Percentiles rank a stretch among this genome's conserved stretches.
Evolutionary conservation across 2,888 invertebrate species (phyloP).

Genomic region (Ethmia dodecea): DNA sequence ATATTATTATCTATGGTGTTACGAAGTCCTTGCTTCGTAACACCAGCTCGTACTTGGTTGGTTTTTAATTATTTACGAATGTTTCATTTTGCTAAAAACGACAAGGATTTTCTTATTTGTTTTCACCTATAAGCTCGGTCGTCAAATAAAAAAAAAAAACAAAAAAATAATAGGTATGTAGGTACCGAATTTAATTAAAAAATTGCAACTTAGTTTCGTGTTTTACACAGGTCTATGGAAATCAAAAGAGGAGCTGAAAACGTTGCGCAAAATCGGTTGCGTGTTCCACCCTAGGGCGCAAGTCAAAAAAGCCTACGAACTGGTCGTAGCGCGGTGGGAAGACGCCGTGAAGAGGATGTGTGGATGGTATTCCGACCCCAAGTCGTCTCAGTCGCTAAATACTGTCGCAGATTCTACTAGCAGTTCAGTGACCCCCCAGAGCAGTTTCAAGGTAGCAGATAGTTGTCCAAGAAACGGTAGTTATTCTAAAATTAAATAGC

Average conservation of each 20-base stretch:
- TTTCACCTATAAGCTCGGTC: too few relatives aligned
- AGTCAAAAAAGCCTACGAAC: constrained; percentile 45
- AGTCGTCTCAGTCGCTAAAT: constrained; percentile 20
- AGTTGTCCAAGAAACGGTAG: constrained; percentile 36
- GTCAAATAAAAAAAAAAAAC: too few relatives aligned
- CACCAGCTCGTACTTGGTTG: too few relatives aligned
- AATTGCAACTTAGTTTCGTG: too few relatives aligned
- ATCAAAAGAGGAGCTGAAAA: constrained; percentile 79
- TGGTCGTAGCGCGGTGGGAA: constrained; percentile 71
- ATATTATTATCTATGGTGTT: too few relatives aligned
- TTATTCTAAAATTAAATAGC: constrained; percentile 43
- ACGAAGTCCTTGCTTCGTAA: too few relatives aligned
- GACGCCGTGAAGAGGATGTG: constrained; percentile 76
- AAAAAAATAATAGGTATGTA: too few relatives aligned
- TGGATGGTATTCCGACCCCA: constrained; percentile 68
- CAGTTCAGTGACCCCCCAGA: constrained; percentile 31
- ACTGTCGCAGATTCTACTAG: constrained; percentile 32
- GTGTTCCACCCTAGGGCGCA: constrained; percentile 77
- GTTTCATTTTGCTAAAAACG: too few relatives aligned
- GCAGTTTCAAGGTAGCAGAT: constrained; percentile 36
- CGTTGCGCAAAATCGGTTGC: constrained; percentile 77
- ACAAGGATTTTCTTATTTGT: too few relatives aligned
- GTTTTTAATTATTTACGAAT: too few relatives aligned
- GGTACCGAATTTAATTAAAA: too few relatives aligned
- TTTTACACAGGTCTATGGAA: constrained; percentile 83